Conservation (phyloP, 2,113 vertebrate genomes). For the Mus pahari region DNA sequence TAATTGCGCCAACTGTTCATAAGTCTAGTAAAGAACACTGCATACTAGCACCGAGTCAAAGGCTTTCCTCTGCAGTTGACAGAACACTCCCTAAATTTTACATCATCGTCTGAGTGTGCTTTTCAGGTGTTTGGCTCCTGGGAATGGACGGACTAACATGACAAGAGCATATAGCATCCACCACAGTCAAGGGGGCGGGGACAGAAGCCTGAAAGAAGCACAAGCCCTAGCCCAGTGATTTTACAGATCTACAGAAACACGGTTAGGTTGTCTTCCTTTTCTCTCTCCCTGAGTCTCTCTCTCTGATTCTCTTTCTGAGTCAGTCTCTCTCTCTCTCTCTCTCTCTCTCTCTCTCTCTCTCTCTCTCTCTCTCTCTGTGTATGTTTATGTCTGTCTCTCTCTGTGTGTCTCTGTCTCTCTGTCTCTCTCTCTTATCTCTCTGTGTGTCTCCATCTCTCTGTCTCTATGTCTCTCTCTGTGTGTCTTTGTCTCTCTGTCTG, state of each 20-base stretch:
- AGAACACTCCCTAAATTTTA: conserved; percentile 41
- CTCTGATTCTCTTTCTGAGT: neutral
- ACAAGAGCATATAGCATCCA: neutral
- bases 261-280: neutral
- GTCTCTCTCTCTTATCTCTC: too few species aligned
- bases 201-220: conserved; percentile 10
- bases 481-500: neutral
- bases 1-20: conserved; percentile 52
- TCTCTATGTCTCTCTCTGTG: too few species aligned
- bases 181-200: neutral
- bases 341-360: neutral
- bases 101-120: neutral
- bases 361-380: neutral
- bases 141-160: neutral
- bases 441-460: neutral
- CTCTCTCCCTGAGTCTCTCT: neutral
- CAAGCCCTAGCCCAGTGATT: neutral
- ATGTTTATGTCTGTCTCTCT: too few species aligned
- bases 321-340: too few species aligned
- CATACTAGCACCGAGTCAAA: conserved; percentile 41
- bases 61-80: conserved; percentile 37
- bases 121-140: neutral
- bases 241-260: neutral
- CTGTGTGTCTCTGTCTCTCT: neutral
- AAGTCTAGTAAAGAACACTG: conserved; percentile 47